Evolutionary conservation across 2,113 vertebrate genomes (phyloP).

Genomic region (Vulpes lagopus): DNA sequence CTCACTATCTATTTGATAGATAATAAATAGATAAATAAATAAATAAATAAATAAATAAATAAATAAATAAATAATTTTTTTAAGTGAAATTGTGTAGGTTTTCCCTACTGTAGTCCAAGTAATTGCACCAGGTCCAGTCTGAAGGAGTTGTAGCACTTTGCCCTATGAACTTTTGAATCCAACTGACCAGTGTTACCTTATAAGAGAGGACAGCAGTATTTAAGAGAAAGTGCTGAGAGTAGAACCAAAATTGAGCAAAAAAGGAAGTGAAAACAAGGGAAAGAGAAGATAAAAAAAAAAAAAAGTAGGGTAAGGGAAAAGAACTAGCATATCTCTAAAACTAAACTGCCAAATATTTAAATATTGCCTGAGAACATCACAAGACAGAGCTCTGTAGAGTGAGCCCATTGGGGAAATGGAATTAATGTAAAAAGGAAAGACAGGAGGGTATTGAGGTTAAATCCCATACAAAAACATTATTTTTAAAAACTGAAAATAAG

Average conservation of each 20-base stretch:
- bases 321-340: not conserved
- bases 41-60: too few relatives aligned
- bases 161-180: not conserved
- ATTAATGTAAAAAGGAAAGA: not conserved
- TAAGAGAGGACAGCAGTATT: not conserved
- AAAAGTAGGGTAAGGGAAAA: not conserved
- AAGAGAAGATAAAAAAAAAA: not conserved
- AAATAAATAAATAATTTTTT: too few relatives aligned
- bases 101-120: not conserved
- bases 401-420: not conserved
- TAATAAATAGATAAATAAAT: too few relatives aligned
- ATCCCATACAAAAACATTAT: not conserved
- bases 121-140: too few relatives aligned
- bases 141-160: not conserved
- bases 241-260: not conserved
- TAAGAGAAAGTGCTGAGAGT: not conserved
- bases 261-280: not conserved
- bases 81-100: not conserved
- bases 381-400: not conserved
- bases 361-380: not conserved
- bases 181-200: not conserved
- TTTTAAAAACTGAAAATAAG: not conserved
- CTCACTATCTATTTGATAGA: too few relatives aligned
- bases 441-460: not conserved
- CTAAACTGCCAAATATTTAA: not conserved